Base-by-base conservation (phyloP, 2,888 invertebrate genomes). In the Drosophila eohydei region DNA sequence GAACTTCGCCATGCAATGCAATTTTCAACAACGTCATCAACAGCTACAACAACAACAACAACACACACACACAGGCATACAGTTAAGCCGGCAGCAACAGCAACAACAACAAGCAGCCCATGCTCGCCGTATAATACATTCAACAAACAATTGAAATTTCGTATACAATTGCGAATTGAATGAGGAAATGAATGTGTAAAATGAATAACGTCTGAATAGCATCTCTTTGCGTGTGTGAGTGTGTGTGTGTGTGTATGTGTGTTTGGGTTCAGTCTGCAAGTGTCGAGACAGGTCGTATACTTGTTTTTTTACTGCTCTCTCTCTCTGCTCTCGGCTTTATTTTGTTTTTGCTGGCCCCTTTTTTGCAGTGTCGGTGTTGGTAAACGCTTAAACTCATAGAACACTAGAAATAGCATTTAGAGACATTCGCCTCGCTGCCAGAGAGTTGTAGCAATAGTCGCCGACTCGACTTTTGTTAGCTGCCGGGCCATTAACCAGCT, bases 151-250 rank as follows among this genome's bases (percentile, higher is more conserved):
- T 85, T 85, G 84, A 85, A 89, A 87, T 85, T 87, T 87, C 88
- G 90, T 89, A 89, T 87, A 87, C 90, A 87, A 87, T 87, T 87
- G 90, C 88, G 86, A 89, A 87, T 88, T 87, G 86, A 89, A 87
- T 89, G 90, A 82, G 88, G 88, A 87, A 87, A 89, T 87, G 86
- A 89, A 86, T 86, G 88, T 89, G 86, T 88, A 89, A 89, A 89
- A 85, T 86, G 88, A 86, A 83, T 89, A 88, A 88, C 76, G 85
- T 87, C 88, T 87, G 84, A 83, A 88, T 78, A 85, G 86, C 74
- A 70, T 28, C 64, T 46, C 52, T 63, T 50, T 50, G 40, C 30
- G 41, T 58, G 44, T 40, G 48, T 56, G 40, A 40, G 48, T 61
- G 28, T 46, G 40, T 54, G 36, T 38, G 28, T 40, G 9, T 41